Evolutionary conservation across 2,113 vertebrate species (phyloP).

Genomic region (Taurulus bubalis): DNA sequence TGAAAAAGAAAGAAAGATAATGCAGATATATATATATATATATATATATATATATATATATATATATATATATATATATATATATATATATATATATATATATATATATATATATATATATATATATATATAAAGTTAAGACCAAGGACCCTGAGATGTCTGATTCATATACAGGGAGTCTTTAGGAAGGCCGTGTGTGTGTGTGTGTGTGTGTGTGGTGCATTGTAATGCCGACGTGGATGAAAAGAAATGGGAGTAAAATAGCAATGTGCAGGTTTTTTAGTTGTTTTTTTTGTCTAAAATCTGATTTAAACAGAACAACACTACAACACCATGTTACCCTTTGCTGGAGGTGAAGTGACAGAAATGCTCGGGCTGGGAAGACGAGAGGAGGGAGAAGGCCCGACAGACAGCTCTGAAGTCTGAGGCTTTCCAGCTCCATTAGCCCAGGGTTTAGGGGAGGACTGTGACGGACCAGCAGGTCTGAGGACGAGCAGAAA

Average conservation of each 20-base stretch:
- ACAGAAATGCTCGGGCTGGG: conserved; percentile 20
- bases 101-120: neutral
- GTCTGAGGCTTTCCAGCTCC: conserved; percentile 41
- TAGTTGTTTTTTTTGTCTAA: neutral
- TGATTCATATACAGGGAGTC: neutral
- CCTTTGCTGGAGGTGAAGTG: conserved; percentile 38
- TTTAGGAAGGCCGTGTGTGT: no score
- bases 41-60: neutral
- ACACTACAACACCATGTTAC: conserved; percentile 24
- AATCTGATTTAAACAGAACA: neutral
- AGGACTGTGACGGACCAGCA: conserved; percentile 32
- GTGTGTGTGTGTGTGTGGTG: no score
- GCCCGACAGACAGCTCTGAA: conserved; percentile 6
- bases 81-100: neutral
- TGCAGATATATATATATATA: neutral
- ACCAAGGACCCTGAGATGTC: neutral
- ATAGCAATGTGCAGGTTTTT: no score
- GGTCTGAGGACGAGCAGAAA: conserved; percentile 42
- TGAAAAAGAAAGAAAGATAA: conserved; percentile 46
- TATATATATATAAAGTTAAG: neutral
- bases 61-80: neutral
- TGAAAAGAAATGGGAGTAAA: neutral
- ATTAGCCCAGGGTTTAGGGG: conserved; percentile 32
- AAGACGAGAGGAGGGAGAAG: conserved; percentile 13
- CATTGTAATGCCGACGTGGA: neutral